phyloP scores from a whole-genome alignment of 2,797 vertebrate genomes.

The Masticophis lateralis region DNA sequence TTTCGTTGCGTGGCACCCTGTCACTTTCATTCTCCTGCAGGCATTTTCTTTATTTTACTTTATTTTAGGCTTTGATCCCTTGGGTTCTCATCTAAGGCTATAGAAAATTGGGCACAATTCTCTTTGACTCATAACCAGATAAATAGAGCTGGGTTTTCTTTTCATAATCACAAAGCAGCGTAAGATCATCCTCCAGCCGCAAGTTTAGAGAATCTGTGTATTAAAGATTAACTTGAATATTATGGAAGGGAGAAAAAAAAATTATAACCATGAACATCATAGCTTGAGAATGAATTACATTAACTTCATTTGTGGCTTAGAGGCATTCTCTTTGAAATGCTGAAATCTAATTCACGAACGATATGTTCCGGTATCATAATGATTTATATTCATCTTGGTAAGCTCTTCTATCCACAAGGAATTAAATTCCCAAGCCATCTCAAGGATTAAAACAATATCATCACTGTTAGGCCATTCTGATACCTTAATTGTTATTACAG shows the following conservation, averaged over 20 bases:
- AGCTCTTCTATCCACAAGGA: conserved; percentile 59
- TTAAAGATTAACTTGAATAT: conserved; percentile 45
- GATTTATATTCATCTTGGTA: conserved; percentile 50
- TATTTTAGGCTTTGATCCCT: neutral
- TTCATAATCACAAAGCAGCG: conserved; percentile 38
- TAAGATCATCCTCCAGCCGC: conserved; percentile 16
- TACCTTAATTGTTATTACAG: conserved; percentile 45
- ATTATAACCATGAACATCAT: conserved; percentile 36
- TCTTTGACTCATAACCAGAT: conserved; percentile 26
- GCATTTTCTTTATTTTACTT: neutral
- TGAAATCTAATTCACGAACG: conserved; percentile 51
- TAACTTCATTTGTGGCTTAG: conserved; percentile 54
- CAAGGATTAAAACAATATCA: conserved; percentile 53
- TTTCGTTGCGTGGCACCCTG: neutral
- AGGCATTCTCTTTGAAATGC: conserved; percentile 58
- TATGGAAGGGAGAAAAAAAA: conserved; percentile 21
- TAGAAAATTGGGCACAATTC: neutral
- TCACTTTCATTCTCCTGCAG: neutral
- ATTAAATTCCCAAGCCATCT: conserved; percentile 52
- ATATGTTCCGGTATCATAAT: conserved; percentile 36
- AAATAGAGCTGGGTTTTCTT: conserved; percentile 29
- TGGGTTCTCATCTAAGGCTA: neutral
- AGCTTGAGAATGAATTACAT: conserved; percentile 54
- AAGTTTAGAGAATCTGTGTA: conserved; percentile 21
- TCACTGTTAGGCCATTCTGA: conserved; percentile 33